These are phyloP conservation scores for Nycticorax nycticorax DNA, from an alignment of 2,113 vertebrate genomes.

Conservation along the genomic window DNA sequence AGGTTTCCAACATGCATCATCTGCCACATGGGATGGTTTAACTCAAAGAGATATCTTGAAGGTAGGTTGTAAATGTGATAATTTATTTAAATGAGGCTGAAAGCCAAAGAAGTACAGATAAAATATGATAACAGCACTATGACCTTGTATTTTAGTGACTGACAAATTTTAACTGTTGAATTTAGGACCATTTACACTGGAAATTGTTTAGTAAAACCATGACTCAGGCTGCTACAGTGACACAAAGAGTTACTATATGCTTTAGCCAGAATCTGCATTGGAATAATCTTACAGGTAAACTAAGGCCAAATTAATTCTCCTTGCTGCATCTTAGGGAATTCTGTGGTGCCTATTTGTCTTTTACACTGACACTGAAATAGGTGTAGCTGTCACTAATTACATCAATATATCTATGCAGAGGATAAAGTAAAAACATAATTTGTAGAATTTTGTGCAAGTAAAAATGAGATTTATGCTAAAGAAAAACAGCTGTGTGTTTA, in stretches of 20 bases:
- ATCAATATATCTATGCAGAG: neutral
- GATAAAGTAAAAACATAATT: neutral
- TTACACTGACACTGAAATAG: neutral
- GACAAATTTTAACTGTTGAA: neutral
- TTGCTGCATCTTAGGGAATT: neutral
- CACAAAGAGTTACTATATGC: neutral
- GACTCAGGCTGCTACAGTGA: neutral
- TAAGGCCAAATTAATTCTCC: neutral
- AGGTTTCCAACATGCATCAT: neutral
- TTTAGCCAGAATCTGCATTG: neutral
- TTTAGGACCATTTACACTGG: neutral
- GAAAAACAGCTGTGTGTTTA: neutral
- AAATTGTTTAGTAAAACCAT: neutral
- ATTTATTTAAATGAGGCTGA: slow-evolving; percentile 2
- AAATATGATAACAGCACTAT: neutral
- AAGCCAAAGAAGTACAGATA: neutral
- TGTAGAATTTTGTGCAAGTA: neutral
- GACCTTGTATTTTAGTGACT: neutral
- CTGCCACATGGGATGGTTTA: neutral
- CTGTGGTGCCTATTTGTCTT: neutral
- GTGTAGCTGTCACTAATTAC: neutral
- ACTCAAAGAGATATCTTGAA: neutral
- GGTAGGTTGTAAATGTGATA: neutral
- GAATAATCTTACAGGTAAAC: neutral
- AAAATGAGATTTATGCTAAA: neutral